Base-by-base conservation (phyloP, 2,797 vertebrate genomes). In the Coregonus suidteri region DNA sequence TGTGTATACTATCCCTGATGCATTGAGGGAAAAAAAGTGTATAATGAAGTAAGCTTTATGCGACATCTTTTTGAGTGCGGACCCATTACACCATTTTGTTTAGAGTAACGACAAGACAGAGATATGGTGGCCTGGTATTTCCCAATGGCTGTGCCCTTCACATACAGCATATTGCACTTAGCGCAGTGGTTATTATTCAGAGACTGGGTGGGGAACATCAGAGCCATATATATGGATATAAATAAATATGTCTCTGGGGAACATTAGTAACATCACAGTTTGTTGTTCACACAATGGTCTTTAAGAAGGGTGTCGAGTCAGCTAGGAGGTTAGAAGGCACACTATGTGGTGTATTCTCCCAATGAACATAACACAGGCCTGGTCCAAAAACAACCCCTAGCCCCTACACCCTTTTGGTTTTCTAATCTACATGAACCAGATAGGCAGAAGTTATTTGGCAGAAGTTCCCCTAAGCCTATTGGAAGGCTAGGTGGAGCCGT, bases 81-180 rank as follows among this genome's bases (percentile, higher is more conserved):
- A 41, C 59, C n/a, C 18, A 3, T 4, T 30, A 25, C 4, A 11
- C 14, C 64, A 13, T 14, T 31, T 30, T 14, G 20, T 13, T 51
- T 20, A 20, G 35, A 4, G 7, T 82, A 84, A 86, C 72, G 77
- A 80, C 56, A 78, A 76, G 31, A 84, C 81, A 81, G 73, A 69
- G 82, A 79, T 68, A 75, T 77, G 77, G 31, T 16, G 68, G 85
- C 80, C 66, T 83, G 77, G 73, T 75, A 79, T 76, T 81, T 81
- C 73, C 0, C 71, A 53, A 69, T 77, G 79, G 69, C 80, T 84
- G 85, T 82, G 82, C 82, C 82, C 83, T 81, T 83, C 70, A 84
- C 71, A 83, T 70, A 41, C 37, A 83, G 80, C 72, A 79, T 82
- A 85, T 83, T 78, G 75, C 82, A 85, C 79, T 76, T 54, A 74